Evolutionary conservation across 2,888 invertebrate genomes (phyloP).

Genomic region (Eupithecia subumbrata): DNA sequence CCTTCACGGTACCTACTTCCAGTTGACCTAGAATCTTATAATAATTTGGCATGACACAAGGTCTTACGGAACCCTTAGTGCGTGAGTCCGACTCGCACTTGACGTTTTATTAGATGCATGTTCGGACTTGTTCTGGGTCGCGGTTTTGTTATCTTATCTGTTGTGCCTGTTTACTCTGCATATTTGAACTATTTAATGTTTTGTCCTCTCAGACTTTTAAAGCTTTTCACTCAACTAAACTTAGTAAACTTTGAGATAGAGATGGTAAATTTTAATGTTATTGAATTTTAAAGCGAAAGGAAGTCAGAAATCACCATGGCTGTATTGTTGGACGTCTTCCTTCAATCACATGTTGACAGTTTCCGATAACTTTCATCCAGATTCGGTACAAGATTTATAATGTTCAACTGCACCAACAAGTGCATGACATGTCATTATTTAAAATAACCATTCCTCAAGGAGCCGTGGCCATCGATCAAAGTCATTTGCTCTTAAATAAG

Average conservation of each 20-base stretch:
- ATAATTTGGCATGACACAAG: too few relatives aligned
- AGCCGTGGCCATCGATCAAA: slow-evolving; percentile 53
- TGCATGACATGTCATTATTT: slow-evolving; percentile 51
- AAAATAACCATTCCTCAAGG: slow-evolving; percentile 49
- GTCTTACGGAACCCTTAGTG: too few relatives aligned
- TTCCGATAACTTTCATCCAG: slow-evolving; percentile 46
- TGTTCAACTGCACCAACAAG: slow-evolving; percentile 42
- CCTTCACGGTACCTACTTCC: too few relatives aligned
- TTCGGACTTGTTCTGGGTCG: slow-evolving; percentile 43
- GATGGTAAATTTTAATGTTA: neutral
- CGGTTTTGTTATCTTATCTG: slow-evolving; percentile 13
- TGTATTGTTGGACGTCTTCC: slow-evolving; percentile 39
- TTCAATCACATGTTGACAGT: slow-evolving; percentile 45
- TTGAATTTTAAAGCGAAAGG: slow-evolving; percentile 23
- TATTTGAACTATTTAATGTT: neutral
- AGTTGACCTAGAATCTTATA: too few relatives aligned
- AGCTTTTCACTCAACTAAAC: slow-evolving; percentile 7
- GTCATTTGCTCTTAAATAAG: slow-evolving; percentile 48
- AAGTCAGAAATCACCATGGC: slow-evolving; percentile 33
- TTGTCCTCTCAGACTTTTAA: slow-evolving; percentile 5
- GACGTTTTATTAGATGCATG: too few relatives aligned
- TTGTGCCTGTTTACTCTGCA: slow-evolving; percentile 11
- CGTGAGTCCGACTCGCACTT: too few relatives aligned
- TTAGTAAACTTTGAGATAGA: neutral
- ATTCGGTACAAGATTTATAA: slow-evolving; percentile 43